Base-by-base conservation (phyloP, 2,888 invertebrate genomes). In the Choristoneura rosaceana region DNA sequence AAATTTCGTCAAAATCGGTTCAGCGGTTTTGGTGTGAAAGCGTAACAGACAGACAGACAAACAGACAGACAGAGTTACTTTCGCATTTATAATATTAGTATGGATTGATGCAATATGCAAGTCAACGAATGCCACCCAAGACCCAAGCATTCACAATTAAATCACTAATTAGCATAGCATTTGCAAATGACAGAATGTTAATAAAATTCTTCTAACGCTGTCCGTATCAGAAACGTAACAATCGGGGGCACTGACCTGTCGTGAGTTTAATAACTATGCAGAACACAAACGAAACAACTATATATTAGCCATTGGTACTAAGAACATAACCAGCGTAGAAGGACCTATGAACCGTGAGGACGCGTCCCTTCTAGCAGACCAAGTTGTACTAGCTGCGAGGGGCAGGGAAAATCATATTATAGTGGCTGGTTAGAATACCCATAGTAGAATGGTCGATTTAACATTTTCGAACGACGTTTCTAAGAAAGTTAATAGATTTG, bases 301-400 rank as follows among this genome's bases (percentile, higher is more conserved):
- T 87, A 89, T 89, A 89, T 87, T 87, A 87, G 81, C 87, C 83
- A 89, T 87, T 85, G 86, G 82, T 80, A 77, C 76, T 81, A 82
- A 82, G 82, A 76, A 68, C 76, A 80, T 82, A 79, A 81, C 90
- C 87, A 89, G 77, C 75, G 55, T 73, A 79, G 73, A 75, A 75
- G 75, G 88, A 87, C 75, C 88, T 81, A 75, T 81, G 71, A 79
- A 77, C 17, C 4, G 43, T 8, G 38, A 12, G 14, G 4, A 4
- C 14, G 17, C 41, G 41, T 41, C 62, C 62, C 58, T 47, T 58
- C 15, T 12, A 41, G 10, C 25, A 63, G 15, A 67, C 43, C 52
- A 59, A 59, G 76, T 77, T 76, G 76, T 75, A 75, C 73, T 74
- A 74, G 75, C 74, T 75, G 69, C 74, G 79, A 79, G 79, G 77